phyloP scores from a whole-genome alignment of 2,797 vertebrate species.

The Sebastes oblongus region DNA sequence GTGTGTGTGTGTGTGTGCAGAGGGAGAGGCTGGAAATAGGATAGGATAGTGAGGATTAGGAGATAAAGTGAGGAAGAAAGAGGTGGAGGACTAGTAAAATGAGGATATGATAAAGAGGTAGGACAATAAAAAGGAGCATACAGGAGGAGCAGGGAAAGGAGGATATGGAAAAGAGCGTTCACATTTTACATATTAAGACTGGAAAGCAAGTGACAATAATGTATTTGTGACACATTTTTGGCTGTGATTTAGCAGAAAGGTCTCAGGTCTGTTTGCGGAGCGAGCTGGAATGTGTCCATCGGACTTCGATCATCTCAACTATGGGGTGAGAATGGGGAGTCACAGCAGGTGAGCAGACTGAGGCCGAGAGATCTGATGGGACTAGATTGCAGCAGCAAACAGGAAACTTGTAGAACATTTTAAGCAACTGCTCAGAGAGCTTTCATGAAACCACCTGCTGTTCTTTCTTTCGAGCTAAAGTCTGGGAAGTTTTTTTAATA shows the following conservation, averaged over 20 bases:
- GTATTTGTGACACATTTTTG: neutral
- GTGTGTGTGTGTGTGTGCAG: no score
- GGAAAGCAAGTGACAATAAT: neutral
- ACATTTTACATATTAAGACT: neutral
- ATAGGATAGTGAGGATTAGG: neutral
- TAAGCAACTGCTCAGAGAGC: neutral
- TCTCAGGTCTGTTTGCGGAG: neutral
- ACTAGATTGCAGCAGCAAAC: neutral
- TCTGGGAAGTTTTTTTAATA: neutral
- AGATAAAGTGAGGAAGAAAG: neutral
- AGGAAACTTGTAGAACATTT: neutral
- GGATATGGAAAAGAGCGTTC: neutral
- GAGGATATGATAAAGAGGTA: neutral
- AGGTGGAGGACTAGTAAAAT: neutral
- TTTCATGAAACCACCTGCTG: neutral
- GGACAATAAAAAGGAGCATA: no score
- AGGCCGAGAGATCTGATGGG: neutral
- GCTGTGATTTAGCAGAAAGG: neutral
- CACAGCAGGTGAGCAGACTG: conserved; percentile 4
- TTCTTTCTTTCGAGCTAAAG: neutral
- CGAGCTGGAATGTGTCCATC: neutral
- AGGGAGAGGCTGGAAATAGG: neutral
- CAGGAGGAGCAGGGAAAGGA: neutral
- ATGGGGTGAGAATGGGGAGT: neutral
- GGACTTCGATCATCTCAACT: neutral